Percentiles rank a stretch among this genome's conserved stretches.
Conservation (phyloP, 2,888 invertebrate species). For the Pocota personata region DNA sequence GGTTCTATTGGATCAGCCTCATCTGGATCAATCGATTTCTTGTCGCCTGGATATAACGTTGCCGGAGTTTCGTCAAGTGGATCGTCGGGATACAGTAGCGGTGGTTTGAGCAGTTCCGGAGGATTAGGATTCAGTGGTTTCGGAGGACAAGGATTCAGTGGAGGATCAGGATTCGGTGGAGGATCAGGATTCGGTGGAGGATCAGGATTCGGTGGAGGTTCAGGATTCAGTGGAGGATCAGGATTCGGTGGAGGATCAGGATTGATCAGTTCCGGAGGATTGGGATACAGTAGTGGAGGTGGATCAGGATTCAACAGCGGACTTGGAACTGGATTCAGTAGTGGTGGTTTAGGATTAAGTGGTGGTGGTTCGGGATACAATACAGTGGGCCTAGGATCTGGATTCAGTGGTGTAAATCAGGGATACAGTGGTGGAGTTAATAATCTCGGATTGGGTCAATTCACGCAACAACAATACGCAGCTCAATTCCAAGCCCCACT, state of each 20-base stretch:
- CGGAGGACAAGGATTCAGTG: neutral
- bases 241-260: neutral
- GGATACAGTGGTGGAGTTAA: neutral
- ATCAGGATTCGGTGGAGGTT: neutral
- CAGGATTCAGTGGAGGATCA: neutral
- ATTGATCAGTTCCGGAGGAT: neutral
- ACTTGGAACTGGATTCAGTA: slow-evolving; percentile 43
- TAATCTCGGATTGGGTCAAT: neutral
- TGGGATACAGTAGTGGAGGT: slow-evolving; percentile 26
- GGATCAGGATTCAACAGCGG: neutral
- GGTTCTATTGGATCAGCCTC: slow-evolving; percentile 48
- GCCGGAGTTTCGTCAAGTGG: slow-evolving; percentile 5
- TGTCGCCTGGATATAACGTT: slow-evolving; percentile 40
- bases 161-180: neutral
- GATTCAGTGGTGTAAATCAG: neutral
- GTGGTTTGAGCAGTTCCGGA: neutral
- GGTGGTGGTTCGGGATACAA: neutral
- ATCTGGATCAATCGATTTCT: neutral
- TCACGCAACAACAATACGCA: slow-evolving; percentile 34
- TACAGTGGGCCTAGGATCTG: neutral
- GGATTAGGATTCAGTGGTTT: neutral
- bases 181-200: slow-evolving; percentile 26
- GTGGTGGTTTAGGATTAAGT: slow-evolving; percentile 60
- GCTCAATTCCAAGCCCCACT: slow-evolving; percentile 75
- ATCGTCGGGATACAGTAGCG: neutral